Percentiles rank a stretch among this genome's conserved stretches.
Conservation (phyloP, 2,888 invertebrate genomes). For the Venusia cambrica region DNA sequence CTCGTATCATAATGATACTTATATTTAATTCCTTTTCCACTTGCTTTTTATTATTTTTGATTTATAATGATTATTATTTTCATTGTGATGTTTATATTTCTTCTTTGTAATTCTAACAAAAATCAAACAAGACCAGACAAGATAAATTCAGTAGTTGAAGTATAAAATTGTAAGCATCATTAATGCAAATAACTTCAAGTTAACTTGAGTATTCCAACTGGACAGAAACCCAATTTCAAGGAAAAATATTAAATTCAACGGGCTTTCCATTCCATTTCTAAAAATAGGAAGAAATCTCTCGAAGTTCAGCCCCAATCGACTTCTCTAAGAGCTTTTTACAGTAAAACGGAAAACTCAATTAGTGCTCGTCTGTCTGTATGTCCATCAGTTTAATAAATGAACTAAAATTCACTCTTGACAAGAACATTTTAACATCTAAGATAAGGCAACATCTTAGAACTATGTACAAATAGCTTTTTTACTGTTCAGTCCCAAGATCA, state of each 20-base stretch:
- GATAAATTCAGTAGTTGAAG: too few relatives aligned
- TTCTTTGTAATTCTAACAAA: too few relatives aligned
- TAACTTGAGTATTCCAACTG: constrained; percentile 4
- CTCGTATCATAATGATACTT: too few relatives aligned
- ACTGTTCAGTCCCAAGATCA: too few relatives aligned
- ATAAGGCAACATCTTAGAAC: too few relatives aligned
- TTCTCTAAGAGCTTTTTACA: constrained; percentile 28
- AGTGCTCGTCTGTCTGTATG: constrained; percentile 23
- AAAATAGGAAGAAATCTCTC: constrained; percentile 24
- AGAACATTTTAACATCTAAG: not conserved
- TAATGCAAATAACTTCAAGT: not conserved
- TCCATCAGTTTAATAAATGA: constrained; percentile 13
- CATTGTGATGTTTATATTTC: too few relatives aligned
- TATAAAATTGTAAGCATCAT: too few relatives aligned
- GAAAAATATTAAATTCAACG: constrained; percentile 21
- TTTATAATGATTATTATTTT: too few relatives aligned
- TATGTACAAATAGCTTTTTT: too few relatives aligned
- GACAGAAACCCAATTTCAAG: constrained; percentile 12
- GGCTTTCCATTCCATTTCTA: constrained; percentile 28
- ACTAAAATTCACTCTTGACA: constrained; percentile 3
- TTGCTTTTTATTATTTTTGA: too few relatives aligned
- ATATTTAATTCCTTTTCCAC: too few relatives aligned
- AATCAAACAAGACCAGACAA: too few relatives aligned
- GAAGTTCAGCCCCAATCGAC: constrained; percentile 30
- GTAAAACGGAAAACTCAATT: constrained; percentile 30